Percentiles rank a stretch among this genome's conserved stretches.
Evolutionary conservation across 2,888 invertebrate species (phyloP).

Genomic region (Melolontha melolontha): DNA sequence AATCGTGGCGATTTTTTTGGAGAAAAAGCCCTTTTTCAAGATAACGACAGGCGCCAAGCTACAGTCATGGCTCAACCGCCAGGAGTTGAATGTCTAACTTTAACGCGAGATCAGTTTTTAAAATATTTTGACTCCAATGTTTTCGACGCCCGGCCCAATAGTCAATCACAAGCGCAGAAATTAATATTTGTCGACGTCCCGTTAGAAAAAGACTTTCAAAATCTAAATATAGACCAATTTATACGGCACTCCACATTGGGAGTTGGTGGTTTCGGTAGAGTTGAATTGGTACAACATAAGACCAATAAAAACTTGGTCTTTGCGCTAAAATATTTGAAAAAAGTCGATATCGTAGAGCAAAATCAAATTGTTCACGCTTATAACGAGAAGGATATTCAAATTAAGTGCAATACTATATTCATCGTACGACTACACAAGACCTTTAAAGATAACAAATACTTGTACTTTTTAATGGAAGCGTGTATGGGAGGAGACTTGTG

Average conservation of each 20-base stretch:
- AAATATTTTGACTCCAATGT: slow-evolving; percentile 85
- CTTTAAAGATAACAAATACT: slow-evolving; percentile 88
- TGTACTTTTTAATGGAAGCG: slow-evolving; percentile 94
- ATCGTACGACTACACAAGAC: slow-evolving; percentile 83
- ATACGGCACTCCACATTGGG: slow-evolving; percentile 86
- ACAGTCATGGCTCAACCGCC: slow-evolving; percentile 89
- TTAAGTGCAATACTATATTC: slow-evolving; percentile 55
- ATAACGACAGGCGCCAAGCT: slow-evolving; percentile 88
- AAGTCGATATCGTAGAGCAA: slow-evolving; percentile 75
- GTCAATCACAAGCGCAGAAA: not conserved
- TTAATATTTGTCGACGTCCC: slow-evolving; percentile 30
- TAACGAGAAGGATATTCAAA: slow-evolving; percentile 74
- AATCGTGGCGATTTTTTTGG: slow-evolving; percentile 89
- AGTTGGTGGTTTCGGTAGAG: slow-evolving; percentile 91
- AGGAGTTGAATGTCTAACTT: slow-evolving; percentile 86
- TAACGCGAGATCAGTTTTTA: slow-evolving; percentile 83
- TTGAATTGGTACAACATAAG: slow-evolving; percentile 73
- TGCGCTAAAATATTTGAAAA: slow-evolving; percentile 77
- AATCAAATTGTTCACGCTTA: slow-evolving; percentile 77
- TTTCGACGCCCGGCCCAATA: slow-evolving; percentile 31
- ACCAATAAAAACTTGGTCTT: slow-evolving; percentile 64
- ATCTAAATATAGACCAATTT: slow-evolving; percentile 75
- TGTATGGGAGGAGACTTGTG: slow-evolving; percentile 94
- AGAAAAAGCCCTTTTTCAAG: slow-evolving; percentile 86
- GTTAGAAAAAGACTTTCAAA: slow-evolving; percentile 40